These are phyloP conservation scores for Mechanitis mazaeus DNA, from an alignment of 2,888 invertebrate genomes.

Conservation along the genomic window DNA sequence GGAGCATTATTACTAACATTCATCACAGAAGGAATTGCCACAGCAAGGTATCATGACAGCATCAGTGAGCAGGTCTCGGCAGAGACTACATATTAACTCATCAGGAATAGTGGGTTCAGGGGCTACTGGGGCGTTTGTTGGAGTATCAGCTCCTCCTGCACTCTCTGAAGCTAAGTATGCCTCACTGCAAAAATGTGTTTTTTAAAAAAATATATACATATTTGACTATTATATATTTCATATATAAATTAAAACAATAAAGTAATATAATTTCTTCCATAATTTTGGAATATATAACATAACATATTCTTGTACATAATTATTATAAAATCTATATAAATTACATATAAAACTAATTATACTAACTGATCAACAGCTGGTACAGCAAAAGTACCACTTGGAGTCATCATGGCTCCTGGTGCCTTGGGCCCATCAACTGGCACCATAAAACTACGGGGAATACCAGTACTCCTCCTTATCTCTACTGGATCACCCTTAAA, in stretches of 20 bases:
- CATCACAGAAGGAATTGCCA: slow-evolving; percentile 98
- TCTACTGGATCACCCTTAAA: slow-evolving; percentile 80
- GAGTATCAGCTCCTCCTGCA: slow-evolving; percentile 78
- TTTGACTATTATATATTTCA: background rate
- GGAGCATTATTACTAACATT: slow-evolving; percentile 81
- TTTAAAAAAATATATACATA: background rate
- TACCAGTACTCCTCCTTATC: slow-evolving; percentile 96
- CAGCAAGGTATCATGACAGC: slow-evolving; percentile 99
- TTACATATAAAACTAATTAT: slow-evolving; percentile 2
- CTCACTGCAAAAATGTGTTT: slow-evolving; percentile 70
- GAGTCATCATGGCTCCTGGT: slow-evolving; percentile 94
- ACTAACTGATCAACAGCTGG: slow-evolving; percentile 91
- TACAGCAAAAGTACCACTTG: slow-evolving; percentile 90
- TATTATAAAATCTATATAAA: background rate
- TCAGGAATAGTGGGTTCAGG: slow-evolving; percentile 90
- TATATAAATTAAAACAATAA: too few relatives aligned
- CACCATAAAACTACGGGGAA: slow-evolving; percentile 97
- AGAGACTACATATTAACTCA: slow-evolving; percentile 93
- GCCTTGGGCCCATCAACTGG: slow-evolving; percentile 92
- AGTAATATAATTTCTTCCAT: too few relatives aligned
- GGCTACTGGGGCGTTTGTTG: slow-evolving; percentile 79
- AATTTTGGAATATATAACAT: too few relatives aligned
- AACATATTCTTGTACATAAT: too few relatives aligned
- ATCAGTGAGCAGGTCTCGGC: slow-evolving; percentile 93
- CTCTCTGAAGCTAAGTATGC: slow-evolving; percentile 84